phyloP scores from a whole-genome alignment of 2,888 invertebrate genomes.

The Tetragonula carbonaria region DNA sequence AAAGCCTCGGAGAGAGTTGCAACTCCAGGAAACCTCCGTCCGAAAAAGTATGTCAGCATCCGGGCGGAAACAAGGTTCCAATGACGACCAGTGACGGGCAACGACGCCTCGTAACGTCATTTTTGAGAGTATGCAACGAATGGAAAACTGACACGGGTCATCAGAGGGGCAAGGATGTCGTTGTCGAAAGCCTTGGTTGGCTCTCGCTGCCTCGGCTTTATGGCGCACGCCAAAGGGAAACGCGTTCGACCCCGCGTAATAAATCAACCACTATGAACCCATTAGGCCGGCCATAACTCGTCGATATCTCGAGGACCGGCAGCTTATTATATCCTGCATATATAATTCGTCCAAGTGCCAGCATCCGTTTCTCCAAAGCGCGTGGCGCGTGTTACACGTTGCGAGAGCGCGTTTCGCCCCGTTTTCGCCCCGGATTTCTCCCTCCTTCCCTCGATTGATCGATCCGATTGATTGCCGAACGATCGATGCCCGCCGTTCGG shows the following conservation, averaged over 20 bases:
- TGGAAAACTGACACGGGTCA: slow-evolving; percentile 33
- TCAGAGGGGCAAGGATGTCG: slow-evolving; percentile 38
- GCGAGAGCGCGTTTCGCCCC: slow-evolving; percentile 3
- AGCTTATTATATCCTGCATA: slow-evolving; percentile 83
- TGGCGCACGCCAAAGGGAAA: slow-evolving; percentile 59
- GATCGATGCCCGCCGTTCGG: slow-evolving; percentile 48
- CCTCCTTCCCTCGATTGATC: slow-evolving; percentile 34
- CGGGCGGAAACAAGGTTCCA: background rate
- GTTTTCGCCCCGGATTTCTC: slow-evolving; percentile 34
- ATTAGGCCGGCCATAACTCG: slow-evolving; percentile 83
- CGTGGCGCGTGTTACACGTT: slow-evolving; percentile 54
- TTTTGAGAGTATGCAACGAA: slow-evolving; percentile 17
- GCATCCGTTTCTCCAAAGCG: slow-evolving; percentile 57
- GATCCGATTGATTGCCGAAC: slow-evolving; percentile 37
- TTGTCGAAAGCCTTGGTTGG: background rate
- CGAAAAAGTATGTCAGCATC: background rate
- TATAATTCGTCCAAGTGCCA: slow-evolving; percentile 78
- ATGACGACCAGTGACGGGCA: background rate
- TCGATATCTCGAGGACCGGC: slow-evolving; percentile 83
- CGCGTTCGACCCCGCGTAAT: slow-evolving; percentile 74
- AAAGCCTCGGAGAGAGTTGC: background rate
- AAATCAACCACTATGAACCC: slow-evolving; percentile 82
- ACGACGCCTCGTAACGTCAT: background rate
- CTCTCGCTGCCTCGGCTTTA: slow-evolving; percentile 16
- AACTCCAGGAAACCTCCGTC: background rate